phyloP scores from a whole-genome alignment of 2,113 vertebrate genomes.

The Excalfactoria chinensis region DNA sequence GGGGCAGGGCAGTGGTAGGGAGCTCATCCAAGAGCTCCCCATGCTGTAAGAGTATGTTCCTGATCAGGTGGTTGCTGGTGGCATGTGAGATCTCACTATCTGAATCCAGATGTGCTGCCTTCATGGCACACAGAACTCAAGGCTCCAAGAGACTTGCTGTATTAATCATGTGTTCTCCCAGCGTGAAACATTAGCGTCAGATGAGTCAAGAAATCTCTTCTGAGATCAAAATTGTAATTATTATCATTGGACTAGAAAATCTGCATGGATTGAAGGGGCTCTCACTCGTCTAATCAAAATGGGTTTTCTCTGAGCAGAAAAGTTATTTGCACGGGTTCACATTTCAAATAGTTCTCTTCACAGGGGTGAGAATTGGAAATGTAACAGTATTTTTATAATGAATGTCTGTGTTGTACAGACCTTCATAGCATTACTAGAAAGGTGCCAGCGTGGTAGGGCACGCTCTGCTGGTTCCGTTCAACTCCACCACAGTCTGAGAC shows the following conservation, averaged over 20 bases:
- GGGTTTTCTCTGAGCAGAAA: background rate
- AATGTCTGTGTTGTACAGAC: background rate
- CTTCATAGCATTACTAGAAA: background rate
- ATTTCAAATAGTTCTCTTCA: background rate
- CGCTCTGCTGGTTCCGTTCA: background rate
- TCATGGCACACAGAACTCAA: background rate
- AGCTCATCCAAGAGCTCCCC: background rate
- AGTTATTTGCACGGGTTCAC: background rate
- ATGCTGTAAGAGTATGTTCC: background rate
- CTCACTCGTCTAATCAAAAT: background rate
- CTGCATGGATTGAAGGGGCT: background rate
- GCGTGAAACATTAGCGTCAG: background rate
- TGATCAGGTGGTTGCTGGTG: background rate
- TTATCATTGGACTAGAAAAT: background rate
- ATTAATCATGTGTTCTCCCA: background rate
- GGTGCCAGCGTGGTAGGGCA: background rate
- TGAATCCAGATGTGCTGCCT: background rate
- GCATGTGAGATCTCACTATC: background rate
- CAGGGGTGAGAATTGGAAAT: background rate
- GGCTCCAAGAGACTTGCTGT: background rate
- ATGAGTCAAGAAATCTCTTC: background rate
- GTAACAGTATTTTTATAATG: background rate
- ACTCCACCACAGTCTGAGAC: background rate
- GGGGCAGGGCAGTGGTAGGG: background rate
- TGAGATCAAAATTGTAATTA: background rate